A percentile compares a stretch with the other conserved stretches of the same genome.
Evolutionary conservation across 2,888 invertebrate species (phyloP).

Genomic region (Lasioglossum marginatum): DNA sequence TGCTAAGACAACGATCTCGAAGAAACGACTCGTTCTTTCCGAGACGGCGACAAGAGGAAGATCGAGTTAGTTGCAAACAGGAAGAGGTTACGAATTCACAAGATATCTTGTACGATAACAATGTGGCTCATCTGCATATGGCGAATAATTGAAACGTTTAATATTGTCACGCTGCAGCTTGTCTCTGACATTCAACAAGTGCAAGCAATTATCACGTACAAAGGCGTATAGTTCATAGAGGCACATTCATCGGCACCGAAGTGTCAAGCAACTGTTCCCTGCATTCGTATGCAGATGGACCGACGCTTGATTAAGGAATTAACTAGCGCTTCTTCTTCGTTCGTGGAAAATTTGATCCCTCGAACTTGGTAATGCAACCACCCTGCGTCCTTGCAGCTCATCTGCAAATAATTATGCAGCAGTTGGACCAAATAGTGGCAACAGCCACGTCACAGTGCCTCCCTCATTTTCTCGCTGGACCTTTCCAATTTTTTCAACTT

Average conservation of each 20-base stretch:
- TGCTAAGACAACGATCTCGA: conserved; percentile 24
- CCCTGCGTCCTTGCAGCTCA: neutral
- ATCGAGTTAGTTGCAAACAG: neutral
- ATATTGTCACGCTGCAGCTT: conserved; percentile 13
- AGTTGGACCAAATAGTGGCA: neutral
- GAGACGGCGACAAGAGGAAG: conserved; percentile 42
- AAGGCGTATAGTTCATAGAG: conserved; percentile 42
- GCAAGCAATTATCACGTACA: conserved; percentile 42
- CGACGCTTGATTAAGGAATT: conserved; percentile 73
- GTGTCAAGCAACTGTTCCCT: conserved; percentile 37
- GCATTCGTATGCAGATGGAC: conserved; percentile 75
- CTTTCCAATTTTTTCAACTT: neutral
- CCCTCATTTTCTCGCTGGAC: neutral
- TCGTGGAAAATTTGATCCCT: neutral
- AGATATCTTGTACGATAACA: neutral
- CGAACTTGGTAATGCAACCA: neutral
- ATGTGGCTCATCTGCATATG: neutral
- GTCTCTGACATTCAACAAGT: conserved; percentile 48
- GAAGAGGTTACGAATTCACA: neutral
- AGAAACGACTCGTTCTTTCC: conserved; percentile 12
- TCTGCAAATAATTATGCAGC: neutral
- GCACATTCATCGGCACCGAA: conserved; percentile 48
- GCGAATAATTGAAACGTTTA: conserved; percentile 27
- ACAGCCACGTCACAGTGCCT: neutral
- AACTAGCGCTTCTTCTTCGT: conserved; percentile 58